phyloP scores from a whole-genome alignment of 2,797 vertebrate species.

The Lagocephalus sceleratus region DNA sequence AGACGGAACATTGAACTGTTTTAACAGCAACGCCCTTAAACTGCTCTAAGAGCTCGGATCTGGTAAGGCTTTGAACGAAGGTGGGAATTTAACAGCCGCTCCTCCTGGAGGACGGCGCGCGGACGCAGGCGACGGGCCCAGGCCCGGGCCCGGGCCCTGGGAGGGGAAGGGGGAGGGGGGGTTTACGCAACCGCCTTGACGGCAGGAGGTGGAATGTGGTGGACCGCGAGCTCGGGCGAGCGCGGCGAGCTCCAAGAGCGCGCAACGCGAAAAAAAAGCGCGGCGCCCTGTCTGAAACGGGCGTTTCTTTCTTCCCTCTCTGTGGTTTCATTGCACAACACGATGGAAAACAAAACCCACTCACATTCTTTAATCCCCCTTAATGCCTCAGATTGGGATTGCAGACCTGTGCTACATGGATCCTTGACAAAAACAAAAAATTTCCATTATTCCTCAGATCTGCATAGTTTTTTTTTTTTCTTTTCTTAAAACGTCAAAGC shows the following conservation, averaged over 20 bases:
- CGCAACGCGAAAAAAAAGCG: constrained; percentile 31
- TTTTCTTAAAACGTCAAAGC: constrained; percentile 65
- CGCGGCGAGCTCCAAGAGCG: constrained; percentile 48
- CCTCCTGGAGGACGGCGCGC: constrained; percentile 61
- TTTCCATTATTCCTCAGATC: constrained; percentile 51
- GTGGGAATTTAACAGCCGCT: constrained; percentile 27
- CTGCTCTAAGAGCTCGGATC: constrained; percentile 78
- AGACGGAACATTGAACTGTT: constrained; percentile 70
- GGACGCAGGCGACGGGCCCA: constrained; percentile 49
- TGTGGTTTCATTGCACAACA: constrained; percentile 49
- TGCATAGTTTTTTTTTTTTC: constrained; percentile 74
- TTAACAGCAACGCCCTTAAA: constrained; percentile 76
- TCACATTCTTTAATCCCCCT: constrained; percentile 49
- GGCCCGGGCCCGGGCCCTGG: too few species aligned
- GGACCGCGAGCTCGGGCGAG: constrained; percentile 48
- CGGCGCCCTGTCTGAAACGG: constrained; percentile 54
- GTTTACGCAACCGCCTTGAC: constrained; percentile 63
- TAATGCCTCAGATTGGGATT: constrained; percentile 41
- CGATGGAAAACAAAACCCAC: constrained; percentile 57
- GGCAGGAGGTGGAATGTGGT: constrained; percentile 41
- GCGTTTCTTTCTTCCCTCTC: constrained; percentile 23
- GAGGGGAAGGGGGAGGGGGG: too few species aligned
- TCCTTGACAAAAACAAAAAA: constrained; percentile 34
- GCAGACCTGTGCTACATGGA: constrained; percentile 47
- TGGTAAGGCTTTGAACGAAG: constrained; percentile 65